Percentiles rank a stretch among this genome's conserved stretches.
phyloP scores from a whole-genome alignment of 1,140 invertebrate genomes.

The Calosoma granatense region DNA sequence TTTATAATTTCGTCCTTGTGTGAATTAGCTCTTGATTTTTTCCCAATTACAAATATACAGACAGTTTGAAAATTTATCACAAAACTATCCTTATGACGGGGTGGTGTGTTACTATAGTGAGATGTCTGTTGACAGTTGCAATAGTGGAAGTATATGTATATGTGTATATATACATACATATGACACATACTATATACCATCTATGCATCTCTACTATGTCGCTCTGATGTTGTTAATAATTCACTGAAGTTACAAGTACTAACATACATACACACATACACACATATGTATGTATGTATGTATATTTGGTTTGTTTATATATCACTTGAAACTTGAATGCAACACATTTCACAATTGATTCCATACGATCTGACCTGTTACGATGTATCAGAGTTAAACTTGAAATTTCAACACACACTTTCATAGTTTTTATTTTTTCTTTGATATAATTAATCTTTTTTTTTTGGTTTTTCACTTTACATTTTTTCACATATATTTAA shows the following conservation, averaged over 20 bases:
- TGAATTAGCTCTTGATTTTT: slow-evolving; percentile 5
- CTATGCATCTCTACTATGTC: too few relatives aligned
- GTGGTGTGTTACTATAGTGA: background rate
- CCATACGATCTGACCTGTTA: background rate
- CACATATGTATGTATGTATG: too few relatives aligned
- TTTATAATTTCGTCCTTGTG: slow-evolving; percentile 2
- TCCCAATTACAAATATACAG: background rate
- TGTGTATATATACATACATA: too few relatives aligned
- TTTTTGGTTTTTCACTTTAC: slow-evolving; percentile 6
- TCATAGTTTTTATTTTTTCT: background rate
- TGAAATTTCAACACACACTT: background rate
- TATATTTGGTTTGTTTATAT: background rate
- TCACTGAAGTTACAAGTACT: too few relatives aligned
- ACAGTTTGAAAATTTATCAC: slow-evolving; percentile 8
- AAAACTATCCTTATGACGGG: background rate
- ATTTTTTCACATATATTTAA: slow-evolving; percentile 8
- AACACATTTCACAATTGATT: slow-evolving; percentile 3
- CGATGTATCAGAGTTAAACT: background rate
- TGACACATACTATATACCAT: too few relatives aligned
- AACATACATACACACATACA: too few relatives aligned
- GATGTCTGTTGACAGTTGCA: too few relatives aligned
- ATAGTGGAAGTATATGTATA: too few relatives aligned
- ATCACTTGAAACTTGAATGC: background rate
- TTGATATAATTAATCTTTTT: background rate
- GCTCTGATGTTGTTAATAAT: too few relatives aligned